Conservation (phyloP, 2,888 invertebrate genomes). For the Serrognathus titanus region DNA sequence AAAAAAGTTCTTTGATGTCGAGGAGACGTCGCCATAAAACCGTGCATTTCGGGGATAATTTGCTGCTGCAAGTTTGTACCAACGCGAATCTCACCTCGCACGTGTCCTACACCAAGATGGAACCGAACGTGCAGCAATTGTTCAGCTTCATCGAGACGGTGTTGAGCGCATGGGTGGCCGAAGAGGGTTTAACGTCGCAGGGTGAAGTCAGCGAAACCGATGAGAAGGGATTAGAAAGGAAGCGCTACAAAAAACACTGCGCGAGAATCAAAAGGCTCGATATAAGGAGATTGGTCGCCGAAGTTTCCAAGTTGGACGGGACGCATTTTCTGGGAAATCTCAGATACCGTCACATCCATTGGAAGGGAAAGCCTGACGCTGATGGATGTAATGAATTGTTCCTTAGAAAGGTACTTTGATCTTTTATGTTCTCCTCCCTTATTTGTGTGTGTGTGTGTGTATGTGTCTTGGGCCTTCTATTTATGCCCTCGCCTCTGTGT, state of each 20-base stretch:
- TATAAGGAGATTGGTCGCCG: conserved; percentile 65
- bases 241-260: conserved; percentile 60
- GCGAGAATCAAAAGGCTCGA: conserved; percentile 65
- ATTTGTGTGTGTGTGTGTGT: background rate
- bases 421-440: conserved; percentile 6
- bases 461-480: background rate
- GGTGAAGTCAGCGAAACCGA: conserved; percentile 73
- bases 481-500: background rate
- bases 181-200: conserved; percentile 67
- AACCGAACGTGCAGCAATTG: conserved; percentile 75
- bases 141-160: conserved; percentile 80
- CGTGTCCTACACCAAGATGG: conserved; percentile 53
- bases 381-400: conserved; percentile 87
- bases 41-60: conserved; percentile 74
- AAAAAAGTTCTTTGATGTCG: conserved; percentile 52
- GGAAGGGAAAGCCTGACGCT: conserved; percentile 80
- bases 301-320: conserved; percentile 67
- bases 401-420: conserved; percentile 72
- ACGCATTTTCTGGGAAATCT: conserved; percentile 66
- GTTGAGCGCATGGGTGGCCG: conserved; percentile 74
- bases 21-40: conserved; percentile 73
- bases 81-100: conserved; percentile 60
- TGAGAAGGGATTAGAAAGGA: conserved; percentile 59
- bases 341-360: conserved; percentile 75
- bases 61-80: conserved; percentile 70